Evolutionary conservation across 2,797 vertebrate genomes (phyloP), one percentile per base, ranked within the genome.

Genomic region (Argentina silus): DNA sequence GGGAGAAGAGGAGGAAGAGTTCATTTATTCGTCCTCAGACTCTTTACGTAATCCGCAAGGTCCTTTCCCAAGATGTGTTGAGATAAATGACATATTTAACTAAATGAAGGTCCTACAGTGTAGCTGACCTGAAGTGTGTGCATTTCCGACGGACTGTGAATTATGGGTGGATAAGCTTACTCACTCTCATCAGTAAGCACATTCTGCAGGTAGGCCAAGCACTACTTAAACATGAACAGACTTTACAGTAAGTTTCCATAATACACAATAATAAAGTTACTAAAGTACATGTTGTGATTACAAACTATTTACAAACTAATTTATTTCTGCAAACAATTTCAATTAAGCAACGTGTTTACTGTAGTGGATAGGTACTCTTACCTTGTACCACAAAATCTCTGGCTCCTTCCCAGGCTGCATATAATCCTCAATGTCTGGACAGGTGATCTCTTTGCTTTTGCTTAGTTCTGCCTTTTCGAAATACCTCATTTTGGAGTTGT

Each of bases 401-500:
- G 95, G 96, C 76, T 97, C 96, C 87, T 91, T 95, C 82, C 94
- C 95, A 2, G 95, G 93, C 84, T 95, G 95, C 73, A 95, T 89
- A 85, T 97, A 98, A 88, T 98, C 97, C 78, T 98, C 96, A 75
- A 98, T 96, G 83, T 96, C 95, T 44, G 94, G 96, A 79, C 98
- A 99, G 71, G 93, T 92, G 78, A 99, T 98, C 90, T 98, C 94
- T 90, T 99, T 99, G 93, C 92, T 97, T 93, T 99, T 99, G 92
- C 97, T 99, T 75, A 99, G 92, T 83, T 99, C 98, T 47, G 97
- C 98, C 92, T 97, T 99, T 91, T 99, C 96, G 83, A 95, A 95
- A 83, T 96, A 97, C 87, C 96, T 97, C 97, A 99, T 98, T 86
- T 96, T 98, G 88, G 97, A 97, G 94, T 98, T 99, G 93, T 96